These are phyloP conservation scores for Blastomussa wellsi DNA, from an alignment of 92 coral and sea anemone species.

Conservation along the genomic window DNA sequence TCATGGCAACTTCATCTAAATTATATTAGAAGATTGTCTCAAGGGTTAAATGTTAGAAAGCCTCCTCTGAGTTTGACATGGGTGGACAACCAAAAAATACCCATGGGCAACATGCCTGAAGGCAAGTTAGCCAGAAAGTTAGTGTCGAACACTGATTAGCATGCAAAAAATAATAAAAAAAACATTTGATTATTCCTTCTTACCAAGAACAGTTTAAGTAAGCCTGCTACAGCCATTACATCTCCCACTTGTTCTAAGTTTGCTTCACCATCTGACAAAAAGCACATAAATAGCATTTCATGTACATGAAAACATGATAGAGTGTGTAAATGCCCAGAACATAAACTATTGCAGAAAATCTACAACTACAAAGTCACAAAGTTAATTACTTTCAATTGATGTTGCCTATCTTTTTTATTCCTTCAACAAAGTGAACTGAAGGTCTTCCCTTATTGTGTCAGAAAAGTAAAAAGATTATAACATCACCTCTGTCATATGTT, in stretches of 20 bases:
- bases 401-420: background rate
- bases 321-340: background rate
- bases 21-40: no score
- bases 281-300: background rate
- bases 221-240: conserved; percentile 95
- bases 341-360: no score
- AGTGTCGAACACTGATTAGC: no score
- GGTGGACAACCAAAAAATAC: no score
- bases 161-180: background rate
- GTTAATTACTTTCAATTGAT: background rate
- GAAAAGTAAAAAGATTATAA: background rate
- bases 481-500: conserved; percentile 89
- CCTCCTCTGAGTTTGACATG: no score
- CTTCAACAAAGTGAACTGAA: background rate
- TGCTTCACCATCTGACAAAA: conserved; percentile 79
- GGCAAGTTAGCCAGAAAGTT: no score
- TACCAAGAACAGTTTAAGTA: conserved; percentile 91
- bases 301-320: background rate
- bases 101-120: no score
- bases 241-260: conserved; percentile 86
- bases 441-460: background rate
- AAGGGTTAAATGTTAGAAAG: no score
- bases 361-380: background rate
- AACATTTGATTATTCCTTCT: conserved; percentile 3
- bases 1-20: no score